Evolutionary conservation across 2,888 invertebrate species (phyloP).

Genomic region (Diplazon laetatorius): DNA sequence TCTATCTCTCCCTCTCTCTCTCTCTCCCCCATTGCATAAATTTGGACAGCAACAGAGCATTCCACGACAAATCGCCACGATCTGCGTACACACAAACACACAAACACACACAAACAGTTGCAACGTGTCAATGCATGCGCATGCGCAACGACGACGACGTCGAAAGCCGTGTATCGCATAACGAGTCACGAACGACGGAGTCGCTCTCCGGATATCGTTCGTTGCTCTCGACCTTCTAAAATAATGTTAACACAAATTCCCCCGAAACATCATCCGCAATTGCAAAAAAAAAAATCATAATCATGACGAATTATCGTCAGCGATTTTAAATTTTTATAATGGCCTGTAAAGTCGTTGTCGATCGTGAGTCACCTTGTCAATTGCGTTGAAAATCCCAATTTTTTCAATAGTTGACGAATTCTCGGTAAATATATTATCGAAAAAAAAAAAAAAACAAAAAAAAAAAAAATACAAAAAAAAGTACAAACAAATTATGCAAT

Average conservation of each 20-base stretch:
- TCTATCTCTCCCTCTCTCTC: slow-evolving; percentile 52
- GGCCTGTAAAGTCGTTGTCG: slow-evolving; percentile 12
- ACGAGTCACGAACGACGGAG: not conserved
- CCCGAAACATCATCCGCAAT: too few relatives aligned
- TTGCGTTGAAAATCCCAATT: slow-evolving; percentile 37
- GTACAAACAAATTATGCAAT: too few relatives aligned
- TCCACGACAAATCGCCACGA: slow-evolving; percentile 61
- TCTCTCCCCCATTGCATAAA: slow-evolving; percentile 42
- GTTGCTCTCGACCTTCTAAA: too few relatives aligned
- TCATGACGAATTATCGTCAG: too few relatives aligned
- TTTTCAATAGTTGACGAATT: slow-evolving; percentile 61
- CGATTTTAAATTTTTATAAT: slow-evolving; percentile 54
- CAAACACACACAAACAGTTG: too few relatives aligned
- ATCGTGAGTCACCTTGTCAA: slow-evolving; percentile 52
- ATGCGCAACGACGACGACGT: slow-evolving; percentile 11
- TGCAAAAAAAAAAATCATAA: too few relatives aligned
- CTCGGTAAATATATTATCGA: slow-evolving; percentile 52
- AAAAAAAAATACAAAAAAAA: slow-evolving; percentile 57
- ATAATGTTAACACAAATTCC: too few relatives aligned
- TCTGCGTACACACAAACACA: slow-evolving; percentile 21
- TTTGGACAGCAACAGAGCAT: slow-evolving; percentile 41
- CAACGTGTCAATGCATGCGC: slow-evolving; percentile 51
- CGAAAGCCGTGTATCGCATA: not conserved
- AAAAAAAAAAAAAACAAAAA: slow-evolving; percentile 42
- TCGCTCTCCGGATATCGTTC: slow-evolving; percentile 27